Conservation (phyloP, 2,888 invertebrate species). For the Lithodes maja region DNA sequence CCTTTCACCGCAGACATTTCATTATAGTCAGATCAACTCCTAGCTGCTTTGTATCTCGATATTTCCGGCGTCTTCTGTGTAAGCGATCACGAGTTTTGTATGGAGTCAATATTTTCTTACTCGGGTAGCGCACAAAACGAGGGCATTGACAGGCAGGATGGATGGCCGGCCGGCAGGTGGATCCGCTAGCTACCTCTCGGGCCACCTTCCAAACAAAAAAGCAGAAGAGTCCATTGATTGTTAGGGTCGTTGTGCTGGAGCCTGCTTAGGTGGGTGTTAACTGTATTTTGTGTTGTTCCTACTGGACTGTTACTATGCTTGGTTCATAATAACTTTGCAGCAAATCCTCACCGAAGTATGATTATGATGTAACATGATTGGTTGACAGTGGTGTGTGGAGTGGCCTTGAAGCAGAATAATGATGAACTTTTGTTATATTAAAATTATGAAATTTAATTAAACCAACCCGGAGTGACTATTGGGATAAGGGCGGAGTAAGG, state of each 20-base stretch:
- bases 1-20: constrained; percentile 58
- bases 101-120: constrained; percentile 57
- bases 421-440: too few species aligned
- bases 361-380: too few species aligned
- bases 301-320: neutral
- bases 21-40: constrained; percentile 52
- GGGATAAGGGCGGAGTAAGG: too few species aligned
- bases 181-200: neutral
- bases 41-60: constrained; percentile 58
- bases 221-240: neutral
- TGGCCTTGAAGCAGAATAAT: too few species aligned
- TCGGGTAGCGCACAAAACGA: neutral
- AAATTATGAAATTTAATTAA: too few species aligned
- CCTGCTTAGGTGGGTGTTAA: constrained; percentile 15
- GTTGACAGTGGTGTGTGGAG: too few species aligned
- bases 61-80: constrained; percentile 32
- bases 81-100: constrained; percentile 50
- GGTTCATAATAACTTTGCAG: too few species aligned
- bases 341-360: too few species aligned
- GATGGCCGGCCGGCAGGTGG: neutral
- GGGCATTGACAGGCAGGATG: neutral
- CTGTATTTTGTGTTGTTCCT: constrained; percentile 1
- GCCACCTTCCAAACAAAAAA: too few species aligned
- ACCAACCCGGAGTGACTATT: too few species aligned
- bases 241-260: neutral